Base-by-base conservation (phyloP, 2,888 invertebrate genomes). In the Meteorus cinctellus region DNA sequence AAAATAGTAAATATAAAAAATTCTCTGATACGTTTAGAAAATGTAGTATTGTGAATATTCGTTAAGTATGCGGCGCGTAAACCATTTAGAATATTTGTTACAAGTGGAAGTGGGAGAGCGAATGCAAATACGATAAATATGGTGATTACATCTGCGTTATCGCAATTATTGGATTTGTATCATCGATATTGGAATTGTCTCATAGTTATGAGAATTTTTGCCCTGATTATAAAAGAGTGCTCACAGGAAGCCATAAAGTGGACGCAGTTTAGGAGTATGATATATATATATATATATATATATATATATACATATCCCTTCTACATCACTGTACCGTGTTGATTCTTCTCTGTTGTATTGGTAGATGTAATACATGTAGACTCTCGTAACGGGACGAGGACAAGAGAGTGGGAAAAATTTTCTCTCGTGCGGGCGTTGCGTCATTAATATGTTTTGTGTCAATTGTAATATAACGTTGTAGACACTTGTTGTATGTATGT, bases 161-260 rank as follows among this genome's bases (percentile, higher is more conserved):
- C 31, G 8, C n/a, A 65, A 34, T 34, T 2, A 65, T 24, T 31
- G 10, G 6, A 55, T n/a, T 51, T 31, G 29, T 31, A 69, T 36
- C 19, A 29, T 27, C 16, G 19, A 27, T 29, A n/a, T 27, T 12
- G n/a, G 24, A 10, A 60, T 14, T 62, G 29, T 62, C 24, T 1
- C 12, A 14, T 31, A 29, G 12, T 16, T 27, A 62, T 29, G 16
- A n/a, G 16, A 4, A n/a, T 34, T 16, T 31, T 3, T 29, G 63
- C 10, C 63, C 5, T 34, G 4, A 31, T 29, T 8, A 27, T 14
- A 14, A 31, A 66, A 62, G 27, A 63, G 36, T 71, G 76, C 74
- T 73, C 45, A 77, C 80, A 80, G 80, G 80, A 80, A 80, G 78
- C 77, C 72, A 70, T 77, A 80, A 79, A 80, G 80, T 80, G 78